Conservation (phyloP, 2,797 vertebrate genomes). For the Galagoides demidoff region DNA sequence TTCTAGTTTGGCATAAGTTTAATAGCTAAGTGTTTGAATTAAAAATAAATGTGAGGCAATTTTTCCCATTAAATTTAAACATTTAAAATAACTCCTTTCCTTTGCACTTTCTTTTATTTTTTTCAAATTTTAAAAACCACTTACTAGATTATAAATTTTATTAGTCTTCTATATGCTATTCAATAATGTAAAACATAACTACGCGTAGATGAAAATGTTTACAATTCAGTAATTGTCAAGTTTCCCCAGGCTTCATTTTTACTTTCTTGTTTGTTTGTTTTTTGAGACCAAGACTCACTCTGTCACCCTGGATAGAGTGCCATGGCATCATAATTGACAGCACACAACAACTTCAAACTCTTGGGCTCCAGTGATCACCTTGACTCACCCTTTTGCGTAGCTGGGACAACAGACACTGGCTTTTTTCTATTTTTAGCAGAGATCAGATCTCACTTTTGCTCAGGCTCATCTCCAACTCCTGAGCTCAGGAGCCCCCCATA, state of each 20-base stretch:
- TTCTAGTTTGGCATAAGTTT: not conserved
- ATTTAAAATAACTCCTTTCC: not conserved
- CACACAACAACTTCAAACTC: too few relatives aligned
- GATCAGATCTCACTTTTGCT: too few relatives aligned
- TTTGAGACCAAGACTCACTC: too few relatives aligned
- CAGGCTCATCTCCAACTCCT: too few relatives aligned
- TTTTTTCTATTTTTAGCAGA: too few relatives aligned
- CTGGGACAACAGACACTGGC: too few relatives aligned
- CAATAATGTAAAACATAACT: not conserved
- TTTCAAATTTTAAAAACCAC: not conserved
- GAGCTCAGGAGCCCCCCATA: too few relatives aligned
- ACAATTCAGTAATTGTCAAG: not conserved
- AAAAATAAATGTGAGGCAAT: not conserved
- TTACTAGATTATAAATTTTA: not conserved
- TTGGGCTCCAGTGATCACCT: too few relatives aligned
- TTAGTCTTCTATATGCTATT: not conserved
- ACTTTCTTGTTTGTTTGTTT: not conserved
- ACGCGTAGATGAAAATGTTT: not conserved
- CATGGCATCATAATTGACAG: too few relatives aligned
- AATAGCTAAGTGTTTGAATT: not conserved
- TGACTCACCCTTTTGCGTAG: too few relatives aligned
- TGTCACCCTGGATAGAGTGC: too few relatives aligned
- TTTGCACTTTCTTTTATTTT: not conserved
- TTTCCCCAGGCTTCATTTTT: not conserved
- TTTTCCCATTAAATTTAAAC: not conserved